A percentile compares a stretch with the other conserved stretches of the same genome.
phyloP scores from a whole-genome alignment of 2,888 invertebrate species.

The Blastobasis lacticolella region DNA sequence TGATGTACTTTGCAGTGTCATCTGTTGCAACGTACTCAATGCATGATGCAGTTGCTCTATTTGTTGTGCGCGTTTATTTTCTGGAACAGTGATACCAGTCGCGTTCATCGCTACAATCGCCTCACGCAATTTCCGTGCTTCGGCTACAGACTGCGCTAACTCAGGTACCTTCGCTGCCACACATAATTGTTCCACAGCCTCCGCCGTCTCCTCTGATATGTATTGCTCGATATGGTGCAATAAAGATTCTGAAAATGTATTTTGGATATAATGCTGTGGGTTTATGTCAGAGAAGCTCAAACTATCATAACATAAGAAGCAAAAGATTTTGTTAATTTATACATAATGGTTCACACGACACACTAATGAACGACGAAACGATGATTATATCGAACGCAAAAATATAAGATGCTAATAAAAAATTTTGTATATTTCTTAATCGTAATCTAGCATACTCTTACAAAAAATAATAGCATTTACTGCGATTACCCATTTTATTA shows the following conservation, averaged over 20 bases:
- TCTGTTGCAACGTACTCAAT: conserved; percentile 20
- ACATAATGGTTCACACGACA: too few relatives aligned
- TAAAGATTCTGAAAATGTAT: conserved; percentile 17
- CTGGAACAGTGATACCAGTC: background rate
- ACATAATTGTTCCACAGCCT: conserved; percentile 25
- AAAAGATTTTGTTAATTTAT: too few relatives aligned
- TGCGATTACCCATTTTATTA: too few relatives aligned
- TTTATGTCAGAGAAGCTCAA: too few relatives aligned
- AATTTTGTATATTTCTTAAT: background rate
- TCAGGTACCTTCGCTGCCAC: conserved; percentile 19
- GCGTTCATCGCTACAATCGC: conserved; percentile 17
- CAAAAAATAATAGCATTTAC: too few relatives aligned
- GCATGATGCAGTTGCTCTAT: conserved; percentile 15
- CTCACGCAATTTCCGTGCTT: conserved; percentile 32
- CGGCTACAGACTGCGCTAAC: conserved; percentile 24
- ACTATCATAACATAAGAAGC: too few relatives aligned
- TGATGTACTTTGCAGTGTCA: conserved; percentile 16
- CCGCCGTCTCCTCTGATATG: conserved; percentile 26
- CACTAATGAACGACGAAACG: too few relatives aligned
- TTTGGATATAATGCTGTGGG: too few relatives aligned
- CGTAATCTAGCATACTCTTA: too few relatives aligned
- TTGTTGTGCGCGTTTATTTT: conserved; percentile 9
- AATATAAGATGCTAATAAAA: too few relatives aligned
- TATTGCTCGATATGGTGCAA: conserved; percentile 34
- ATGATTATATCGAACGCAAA: too few relatives aligned